phyloP scores from a whole-genome alignment of 2,113 vertebrate species.

The Polyodon spathula region DNA sequence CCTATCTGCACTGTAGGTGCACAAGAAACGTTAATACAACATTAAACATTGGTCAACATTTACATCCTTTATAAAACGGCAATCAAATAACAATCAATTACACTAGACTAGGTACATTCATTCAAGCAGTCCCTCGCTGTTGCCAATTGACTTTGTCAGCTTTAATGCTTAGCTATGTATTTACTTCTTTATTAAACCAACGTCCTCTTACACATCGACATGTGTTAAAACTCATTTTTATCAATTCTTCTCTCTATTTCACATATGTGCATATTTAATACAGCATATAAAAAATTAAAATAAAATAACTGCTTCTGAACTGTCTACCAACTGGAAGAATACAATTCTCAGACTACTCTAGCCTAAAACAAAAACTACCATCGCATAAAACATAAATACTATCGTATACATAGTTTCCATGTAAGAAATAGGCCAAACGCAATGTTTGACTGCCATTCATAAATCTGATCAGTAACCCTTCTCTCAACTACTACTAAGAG shows the following conservation, averaged over 20 bases:
- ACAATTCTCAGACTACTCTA: slow-evolving; percentile 9
- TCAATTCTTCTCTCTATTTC: background rate
- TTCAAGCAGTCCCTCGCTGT: background rate
- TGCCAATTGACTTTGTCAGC: slow-evolving; percentile 10
- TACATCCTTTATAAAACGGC: too few species aligned
- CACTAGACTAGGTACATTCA: background rate
- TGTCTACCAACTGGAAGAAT: background rate
- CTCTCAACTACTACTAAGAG: slow-evolving; percentile 8
- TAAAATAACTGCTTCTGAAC: slow-evolving; percentile 4
- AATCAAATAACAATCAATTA: background rate
- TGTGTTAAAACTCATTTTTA: slow-evolving; percentile 9
- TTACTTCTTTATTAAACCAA: background rate
- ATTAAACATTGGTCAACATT: background rate
- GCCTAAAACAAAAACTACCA: too few species aligned
- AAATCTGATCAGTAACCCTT: slow-evolving; percentile 17
- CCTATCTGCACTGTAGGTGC: too few species aligned
- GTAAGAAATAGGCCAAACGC: slow-evolving; percentile 13
- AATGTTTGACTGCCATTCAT: slow-evolving; percentile 18
- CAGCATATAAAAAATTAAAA: background rate
- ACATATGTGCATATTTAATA: slow-evolving; percentile 2
- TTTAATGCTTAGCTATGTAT: slow-evolving; percentile 1
- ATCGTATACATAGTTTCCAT: background rate
- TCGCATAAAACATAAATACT: slow-evolving; percentile 13
- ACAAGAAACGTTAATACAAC: too few species aligned
- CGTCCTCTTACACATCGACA: background rate